A percentile compares a stretch with the other conserved stretches of the same genome.
These are phyloP conservation scores for Eolophus roseicapilla DNA, from an alignment of 2,113 vertebrate species.

Conservation along the genomic window DNA sequence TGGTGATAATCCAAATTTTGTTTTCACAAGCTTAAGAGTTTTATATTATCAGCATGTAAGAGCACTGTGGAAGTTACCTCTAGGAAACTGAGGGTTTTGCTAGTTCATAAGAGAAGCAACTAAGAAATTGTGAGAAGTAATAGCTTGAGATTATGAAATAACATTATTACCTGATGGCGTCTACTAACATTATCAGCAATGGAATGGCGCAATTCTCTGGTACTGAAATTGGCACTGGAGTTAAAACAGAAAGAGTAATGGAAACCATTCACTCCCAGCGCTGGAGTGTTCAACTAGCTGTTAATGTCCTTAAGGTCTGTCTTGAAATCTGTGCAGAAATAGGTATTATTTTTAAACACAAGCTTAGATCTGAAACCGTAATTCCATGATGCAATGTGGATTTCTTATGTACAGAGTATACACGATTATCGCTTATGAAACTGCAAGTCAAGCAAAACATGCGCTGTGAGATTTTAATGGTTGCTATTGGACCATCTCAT, in stretches of 20 bases:
- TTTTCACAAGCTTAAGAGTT: background rate
- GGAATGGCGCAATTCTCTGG: background rate
- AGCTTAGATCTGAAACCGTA: background rate
- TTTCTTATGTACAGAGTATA: background rate
- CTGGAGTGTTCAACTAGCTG: background rate
- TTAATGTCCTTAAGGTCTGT: background rate
- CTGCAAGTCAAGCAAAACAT: background rate
- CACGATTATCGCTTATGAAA: fast-evolving
- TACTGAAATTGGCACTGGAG: background rate
- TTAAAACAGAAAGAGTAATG: background rate
- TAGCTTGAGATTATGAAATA: background rate
- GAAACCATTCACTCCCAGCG: background rate
- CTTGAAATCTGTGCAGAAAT: background rate
- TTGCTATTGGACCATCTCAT: background rate
- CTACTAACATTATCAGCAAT: background rate
- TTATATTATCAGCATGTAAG: background rate
- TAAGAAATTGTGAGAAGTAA: background rate
- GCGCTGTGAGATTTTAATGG: background rate
- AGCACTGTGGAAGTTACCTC: background rate
- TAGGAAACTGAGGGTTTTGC: background rate
- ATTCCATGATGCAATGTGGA: background rate
- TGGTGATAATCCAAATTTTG: background rate
- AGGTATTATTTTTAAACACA: background rate
- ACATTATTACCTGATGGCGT: background rate
- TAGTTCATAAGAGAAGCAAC: background rate